Evolutionary conservation across 2,888 invertebrate species (phyloP).

Genomic region (Eupithecia centaureata): DNA sequence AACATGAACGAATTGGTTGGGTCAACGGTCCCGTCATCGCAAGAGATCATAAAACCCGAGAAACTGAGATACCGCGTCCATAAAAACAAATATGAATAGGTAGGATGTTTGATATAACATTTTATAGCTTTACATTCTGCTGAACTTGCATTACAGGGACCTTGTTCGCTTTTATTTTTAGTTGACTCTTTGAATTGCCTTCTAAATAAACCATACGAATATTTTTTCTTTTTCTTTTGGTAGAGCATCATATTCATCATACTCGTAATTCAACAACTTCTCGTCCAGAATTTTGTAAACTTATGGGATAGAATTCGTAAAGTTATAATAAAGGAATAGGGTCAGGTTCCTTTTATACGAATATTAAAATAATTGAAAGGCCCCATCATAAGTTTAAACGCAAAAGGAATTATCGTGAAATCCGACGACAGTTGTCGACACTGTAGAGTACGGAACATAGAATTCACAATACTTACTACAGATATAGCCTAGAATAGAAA

Average conservation of each 20-base stretch:
- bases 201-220: not conserved
- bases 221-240: not conserved
- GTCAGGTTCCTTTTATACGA: constrained; percentile 20
- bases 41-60: constrained; percentile 71
- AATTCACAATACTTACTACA: constrained; percentile 13
- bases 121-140: constrained; percentile 64
- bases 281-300: not conserved
- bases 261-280: not conserved
- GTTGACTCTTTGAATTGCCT: not conserved
- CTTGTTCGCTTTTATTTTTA: constrained; percentile 2
- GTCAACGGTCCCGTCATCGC: constrained; percentile 62
- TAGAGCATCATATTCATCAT: not conserved
- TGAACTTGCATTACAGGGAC: constrained; percentile 10
- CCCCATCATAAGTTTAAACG: constrained; percentile 34
- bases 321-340: constrained; percentile 10
- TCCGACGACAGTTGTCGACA: constrained; percentile 60
- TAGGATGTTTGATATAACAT: constrained; percentile 72
- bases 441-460: constrained; percentile 37
- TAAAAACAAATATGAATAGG: constrained; percentile 77
- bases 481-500: not conserved
- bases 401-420: constrained; percentile 45
- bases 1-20: constrained; percentile 57
- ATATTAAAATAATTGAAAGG: constrained; percentile 45
- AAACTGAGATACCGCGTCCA: constrained; percentile 72
- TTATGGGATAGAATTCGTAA: not conserved